Base-by-base conservation (phyloP, 2,888 invertebrate genomes). In the Stenotaenia linearis region DNA sequence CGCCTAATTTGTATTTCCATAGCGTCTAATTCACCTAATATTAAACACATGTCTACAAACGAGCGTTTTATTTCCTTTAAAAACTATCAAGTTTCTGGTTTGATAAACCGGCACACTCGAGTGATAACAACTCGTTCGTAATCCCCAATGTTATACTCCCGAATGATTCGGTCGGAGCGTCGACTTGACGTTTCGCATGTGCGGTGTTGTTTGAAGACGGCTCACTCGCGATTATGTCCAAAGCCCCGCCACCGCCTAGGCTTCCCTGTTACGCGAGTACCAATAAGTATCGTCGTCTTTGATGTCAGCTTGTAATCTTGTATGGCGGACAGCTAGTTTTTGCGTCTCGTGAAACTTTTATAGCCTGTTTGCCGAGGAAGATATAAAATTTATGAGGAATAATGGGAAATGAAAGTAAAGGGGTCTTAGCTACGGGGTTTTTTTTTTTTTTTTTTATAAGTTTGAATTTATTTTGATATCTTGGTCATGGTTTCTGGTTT, bases 191-290 rank as follows among this genome's bases (percentile, higher is more conserved):
- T 15, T 28, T n/a, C n/a, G 23, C 25, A 15, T 10, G 61, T 25
- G 61, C 69, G 69, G 69, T 69, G 69, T 69, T 69, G 69, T 69
- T 69, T 69, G 69, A 69, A 69, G 69, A 23, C 23, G n/a, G 69
- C 69, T 69, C 25, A 69, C 69, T 28, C 28, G 69, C n/a, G 69
- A 69, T 69, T 69, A 69, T 25, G 10, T 69, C 69, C 25, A 69
- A 69, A 69, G 69, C 69, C 69, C 69, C 69, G 69, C 69, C 50
- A 69, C 69, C n/a, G 69, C 25, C 12, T 69, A 25, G 69, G 69
- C 69, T 69, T 69, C 69, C 69, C 69, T 69, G 69, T 25, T 28
- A 69, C 7, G 69, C 69, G 69, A 28, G 25, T 69, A 69, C 69
- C 69, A 69, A 69, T 69, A 69, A 28, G 69, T 28, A 50, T 50